A percentile compares a stretch with the other conserved stretches of the same genome.
These are phyloP conservation scores for Anas platyrhynchos DNA, from an alignment of 2,113 vertebrate genomes.

Conservation along the genomic window DNA sequence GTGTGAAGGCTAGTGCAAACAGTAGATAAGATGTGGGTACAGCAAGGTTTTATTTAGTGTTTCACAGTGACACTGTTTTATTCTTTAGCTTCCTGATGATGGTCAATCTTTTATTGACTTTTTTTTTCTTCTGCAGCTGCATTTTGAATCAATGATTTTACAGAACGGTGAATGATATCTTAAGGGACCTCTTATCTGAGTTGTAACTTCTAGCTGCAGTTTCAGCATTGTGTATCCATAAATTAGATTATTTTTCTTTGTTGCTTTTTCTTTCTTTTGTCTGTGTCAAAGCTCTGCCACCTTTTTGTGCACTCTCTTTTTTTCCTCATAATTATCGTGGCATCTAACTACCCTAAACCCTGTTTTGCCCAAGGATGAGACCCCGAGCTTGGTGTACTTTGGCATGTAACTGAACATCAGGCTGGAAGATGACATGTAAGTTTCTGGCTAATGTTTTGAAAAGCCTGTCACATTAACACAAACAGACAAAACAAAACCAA, in stretches of 20 bases:
- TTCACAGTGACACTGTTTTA: neutral
- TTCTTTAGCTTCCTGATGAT: neutral
- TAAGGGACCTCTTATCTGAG: neutral
- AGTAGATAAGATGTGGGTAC: neutral
- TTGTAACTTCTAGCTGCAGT: neutral
- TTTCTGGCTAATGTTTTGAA: neutral
- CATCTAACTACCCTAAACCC: neutral
- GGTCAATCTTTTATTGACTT: neutral
- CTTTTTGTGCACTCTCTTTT: neutral
- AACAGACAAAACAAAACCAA: neutral
- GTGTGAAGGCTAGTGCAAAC: neutral
- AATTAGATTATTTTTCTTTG: neutral
- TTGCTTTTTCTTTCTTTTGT: neutral
- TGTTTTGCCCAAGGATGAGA: neutral
- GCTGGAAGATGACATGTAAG: neutral
- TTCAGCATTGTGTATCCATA: neutral
- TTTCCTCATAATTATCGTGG: neutral
- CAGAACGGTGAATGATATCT: neutral
- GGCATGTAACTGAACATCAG: neutral
- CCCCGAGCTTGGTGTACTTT: neutral
- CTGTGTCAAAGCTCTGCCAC: neutral
- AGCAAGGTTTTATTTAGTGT: neutral
- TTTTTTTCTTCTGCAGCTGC: neutral
- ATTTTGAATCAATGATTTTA: neutral
- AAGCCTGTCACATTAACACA: neutral